Percentiles rank a stretch among this genome's conserved stretches.
Conservation (phyloP, 2,888 invertebrate genomes). For the Rotaria macrura region DNA sequence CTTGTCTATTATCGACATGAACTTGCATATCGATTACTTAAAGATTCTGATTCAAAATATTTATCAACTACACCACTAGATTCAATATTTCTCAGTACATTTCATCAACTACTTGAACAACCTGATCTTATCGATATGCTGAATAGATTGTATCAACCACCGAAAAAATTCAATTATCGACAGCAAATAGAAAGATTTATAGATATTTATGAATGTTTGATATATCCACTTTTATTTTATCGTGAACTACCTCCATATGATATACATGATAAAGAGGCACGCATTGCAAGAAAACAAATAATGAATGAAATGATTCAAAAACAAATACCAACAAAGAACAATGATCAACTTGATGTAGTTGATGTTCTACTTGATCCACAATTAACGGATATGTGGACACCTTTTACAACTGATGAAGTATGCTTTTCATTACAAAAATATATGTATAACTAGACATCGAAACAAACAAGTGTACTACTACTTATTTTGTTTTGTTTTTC, state of each 20-base stretch:
- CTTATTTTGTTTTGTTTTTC: too few species aligned
- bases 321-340: not conserved
- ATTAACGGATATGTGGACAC: not conserved
- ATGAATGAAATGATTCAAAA: not conserved
- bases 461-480: too few species aligned
- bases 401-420: not conserved
- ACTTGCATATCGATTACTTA: not conserved
- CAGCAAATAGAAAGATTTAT: not conserved
- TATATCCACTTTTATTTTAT: slow-evolving; percentile 20
- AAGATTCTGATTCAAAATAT: not conserved
- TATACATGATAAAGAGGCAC: not conserved
- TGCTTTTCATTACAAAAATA: slow-evolving; percentile 11
- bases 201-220: not conserved
- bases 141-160: not conserved
- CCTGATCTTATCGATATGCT: not conserved
- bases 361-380: not conserved
- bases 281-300: not conserved
- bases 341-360: not conserved
- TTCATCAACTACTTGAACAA: not conserved
- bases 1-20: not conserved
- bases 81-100: slow-evolving; percentile 4
- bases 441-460: too few species aligned
- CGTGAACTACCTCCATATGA: not conserved
- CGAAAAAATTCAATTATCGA: not conserved
- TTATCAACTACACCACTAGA: not conserved